A percentile compares a stretch with the other conserved stretches of the same genome.
phyloP scores from a whole-genome alignment of 1,140 invertebrate species.

The Physella acuta region DNA sequence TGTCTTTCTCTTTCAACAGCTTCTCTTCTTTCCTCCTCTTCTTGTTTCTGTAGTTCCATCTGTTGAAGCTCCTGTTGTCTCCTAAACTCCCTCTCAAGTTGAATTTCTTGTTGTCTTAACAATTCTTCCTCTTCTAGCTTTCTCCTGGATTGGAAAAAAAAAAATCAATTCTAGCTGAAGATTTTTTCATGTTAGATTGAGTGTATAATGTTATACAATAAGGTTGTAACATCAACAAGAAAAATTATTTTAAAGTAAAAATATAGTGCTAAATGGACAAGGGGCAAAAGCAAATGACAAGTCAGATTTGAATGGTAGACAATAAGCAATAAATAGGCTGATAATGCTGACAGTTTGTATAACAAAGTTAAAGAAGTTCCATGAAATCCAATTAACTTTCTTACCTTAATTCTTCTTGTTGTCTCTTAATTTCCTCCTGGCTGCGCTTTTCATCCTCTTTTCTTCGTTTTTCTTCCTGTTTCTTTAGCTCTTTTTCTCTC shows the following conservation, averaged over 20 bases:
- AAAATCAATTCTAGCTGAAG: too few relatives aligned
- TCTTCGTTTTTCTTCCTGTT: conserved; percentile 21
- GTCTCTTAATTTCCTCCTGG: conserved; percentile 7
- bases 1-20: conserved; percentile 19
- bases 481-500: conserved; percentile 18
- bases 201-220: too few relatives aligned
- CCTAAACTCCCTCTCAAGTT: background rate
- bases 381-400: background rate
- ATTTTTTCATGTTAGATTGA: too few relatives aligned
- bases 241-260: too few relatives aligned
- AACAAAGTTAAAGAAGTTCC: too few relatives aligned
- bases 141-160: too few relatives aligned
- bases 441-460: conserved; percentile 13
- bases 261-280: too few relatives aligned
- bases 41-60: background rate
- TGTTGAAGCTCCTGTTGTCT: conserved; percentile 9
- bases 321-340: too few relatives aligned
- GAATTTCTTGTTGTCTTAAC: conserved; percentile 1
- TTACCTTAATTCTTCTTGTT: background rate
- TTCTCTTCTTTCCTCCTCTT: conserved; percentile 23
- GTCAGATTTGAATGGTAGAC: too few relatives aligned
- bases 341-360: too few relatives aligned
- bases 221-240: too few relatives aligned
- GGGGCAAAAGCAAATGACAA: too few relatives aligned
- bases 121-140: conserved; percentile 12